phyloP scores from a whole-genome alignment of 2,888 invertebrate genomes.

The Coenonympha arcania region DNA sequence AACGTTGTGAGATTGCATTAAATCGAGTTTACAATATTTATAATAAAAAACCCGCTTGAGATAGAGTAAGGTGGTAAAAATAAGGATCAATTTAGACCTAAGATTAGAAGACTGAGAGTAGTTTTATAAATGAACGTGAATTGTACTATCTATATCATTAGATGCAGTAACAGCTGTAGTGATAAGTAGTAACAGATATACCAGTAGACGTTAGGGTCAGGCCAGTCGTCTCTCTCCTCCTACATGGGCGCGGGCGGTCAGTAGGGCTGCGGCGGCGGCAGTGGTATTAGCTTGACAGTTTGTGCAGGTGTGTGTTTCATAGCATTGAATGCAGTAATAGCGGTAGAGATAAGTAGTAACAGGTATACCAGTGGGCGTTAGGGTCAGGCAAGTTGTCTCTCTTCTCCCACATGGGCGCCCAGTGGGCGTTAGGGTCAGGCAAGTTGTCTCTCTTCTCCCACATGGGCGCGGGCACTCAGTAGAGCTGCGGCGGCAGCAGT shows the following conservation, averaged over 20 bases:
- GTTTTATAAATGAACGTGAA: too few species aligned
- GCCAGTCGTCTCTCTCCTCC: slow-evolving; percentile 75
- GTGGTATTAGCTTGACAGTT: slow-evolving; percentile 67
- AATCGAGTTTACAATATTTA: too few species aligned
- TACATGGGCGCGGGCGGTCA: slow-evolving; percentile 76
- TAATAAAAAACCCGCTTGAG: too few species aligned
- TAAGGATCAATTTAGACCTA: too few species aligned
- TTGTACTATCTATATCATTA: too few species aligned
- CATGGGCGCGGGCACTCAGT: slow-evolving; percentile 74
- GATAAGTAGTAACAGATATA: slow-evolving; percentile 36
- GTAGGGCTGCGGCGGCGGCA: slow-evolving; percentile 66
- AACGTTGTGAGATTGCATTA: too few species aligned
- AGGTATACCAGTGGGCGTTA: slow-evolving; percentile 70
- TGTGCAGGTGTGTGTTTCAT: too few species aligned
- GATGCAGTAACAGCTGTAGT: too few species aligned
- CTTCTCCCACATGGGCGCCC: slow-evolving; percentile 78
- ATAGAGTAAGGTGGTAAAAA: too few species aligned
- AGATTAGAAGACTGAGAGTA: too few species aligned
- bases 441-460: slow-evolving; percentile 76
- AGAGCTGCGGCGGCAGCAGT: slow-evolving; percentile 66
- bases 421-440: slow-evolving; percentile 76
- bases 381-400: slow-evolving; percentile 76
- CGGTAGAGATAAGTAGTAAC: not conserved
- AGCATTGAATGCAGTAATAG: too few species aligned
- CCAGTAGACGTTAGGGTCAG: slow-evolving; percentile 76